These are phyloP conservation scores for Centropyge bicolor DNA, from an alignment of 2,797 vertebrate genomes.

Conservation along the genomic window DNA sequence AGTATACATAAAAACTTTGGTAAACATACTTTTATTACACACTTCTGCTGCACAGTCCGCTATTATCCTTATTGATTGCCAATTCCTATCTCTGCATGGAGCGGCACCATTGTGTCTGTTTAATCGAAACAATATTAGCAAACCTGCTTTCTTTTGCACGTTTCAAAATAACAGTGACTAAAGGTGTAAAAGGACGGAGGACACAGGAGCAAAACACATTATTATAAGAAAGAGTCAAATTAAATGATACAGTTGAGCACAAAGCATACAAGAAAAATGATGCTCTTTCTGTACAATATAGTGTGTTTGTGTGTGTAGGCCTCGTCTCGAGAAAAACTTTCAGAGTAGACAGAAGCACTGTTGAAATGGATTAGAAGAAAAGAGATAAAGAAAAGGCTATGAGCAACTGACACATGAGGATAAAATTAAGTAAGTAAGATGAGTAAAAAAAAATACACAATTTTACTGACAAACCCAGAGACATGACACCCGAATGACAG, in stretches of 20 bases:
- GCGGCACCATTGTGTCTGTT: neutral
- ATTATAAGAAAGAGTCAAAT: no score
- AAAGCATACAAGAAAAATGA: neutral
- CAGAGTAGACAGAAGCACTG: neutral
- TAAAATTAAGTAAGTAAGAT: no score
- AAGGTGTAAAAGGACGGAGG: neutral
- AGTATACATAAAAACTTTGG: neutral
- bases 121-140: neutral
- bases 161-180: neutral
- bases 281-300: no score
- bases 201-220: neutral
- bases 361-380: no score
- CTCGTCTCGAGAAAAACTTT: neutral
- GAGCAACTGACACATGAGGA: neutral
- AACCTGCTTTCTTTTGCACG: neutral
- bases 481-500: neutral
- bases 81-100: neutral
- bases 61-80: neutral
- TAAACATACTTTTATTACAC: neutral
- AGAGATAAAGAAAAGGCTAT: no score
- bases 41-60: neutral
- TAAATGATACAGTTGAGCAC: neutral
- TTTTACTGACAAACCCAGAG: neutral
- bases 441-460: no score
- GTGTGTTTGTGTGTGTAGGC: neutral